Base-by-base conservation (phyloP, 2,113 vertebrate species). In the Orientallactaga bullata region DNA sequence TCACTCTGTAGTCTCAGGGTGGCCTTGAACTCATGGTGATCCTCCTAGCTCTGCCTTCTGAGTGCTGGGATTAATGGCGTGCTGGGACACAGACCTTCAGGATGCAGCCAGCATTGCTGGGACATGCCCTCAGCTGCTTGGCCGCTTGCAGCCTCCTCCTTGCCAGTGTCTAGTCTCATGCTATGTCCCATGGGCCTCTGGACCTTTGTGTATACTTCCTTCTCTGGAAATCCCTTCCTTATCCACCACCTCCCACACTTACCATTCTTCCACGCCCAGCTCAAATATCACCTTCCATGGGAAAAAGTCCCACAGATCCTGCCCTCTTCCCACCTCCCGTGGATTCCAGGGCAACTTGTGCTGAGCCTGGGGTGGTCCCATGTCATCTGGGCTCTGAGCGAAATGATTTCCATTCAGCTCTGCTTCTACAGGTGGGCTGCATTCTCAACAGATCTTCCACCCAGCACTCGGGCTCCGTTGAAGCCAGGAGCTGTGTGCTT, bases 301-400 rank as follows among this genome's bases (percentile, higher is more conserved):
- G 28, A 58, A 60, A 51, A 68, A 51, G 32, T 11, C 12, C 37
- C 47, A 3, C 11, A 76, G 15, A 17, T 4, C 15, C 30, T 2
- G 0, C 13, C 24, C 8, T 37, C 16, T 55, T 17, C 16, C 30
- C 15, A 20, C 30, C 4, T n/a, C 18, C 3, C 65, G 63, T 73
- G 60, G 23, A 51, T 74, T 76, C 63, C 20, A 9, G 18, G 47
- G 23, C 76, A 68, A 24, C 20, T 47, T 47, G 20, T 16, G 15
- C 65, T 58, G 16, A 69, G 3, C 8, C 28, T 30, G 4, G 0
- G 6, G 18, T 23, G 60, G 35, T n/a, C 37, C 39, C 3, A 0
- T 60, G 78, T 32, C 71, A 37, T 17, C 18, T 8, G 89, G n/a
- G 58, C 35, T 79, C 4, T 37, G 60, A 83, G 66, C 26, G 77